Base-by-base conservation (phyloP, 2,797 vertebrate genomes). In the Nannoperca obscura region DNA sequence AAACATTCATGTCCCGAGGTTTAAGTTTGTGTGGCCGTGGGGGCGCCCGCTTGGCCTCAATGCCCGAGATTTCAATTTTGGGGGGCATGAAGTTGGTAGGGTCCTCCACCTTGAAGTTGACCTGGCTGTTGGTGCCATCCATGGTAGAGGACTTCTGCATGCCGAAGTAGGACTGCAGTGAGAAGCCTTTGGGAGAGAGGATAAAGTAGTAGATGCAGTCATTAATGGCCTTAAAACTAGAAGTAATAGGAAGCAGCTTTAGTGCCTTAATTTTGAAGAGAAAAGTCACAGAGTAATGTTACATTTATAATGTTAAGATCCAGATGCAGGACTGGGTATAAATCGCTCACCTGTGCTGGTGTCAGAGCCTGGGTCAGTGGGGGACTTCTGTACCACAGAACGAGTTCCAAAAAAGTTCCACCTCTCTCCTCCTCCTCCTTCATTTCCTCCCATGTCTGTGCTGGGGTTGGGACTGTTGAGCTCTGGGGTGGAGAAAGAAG, bases 1-100 rank as follows among this genome's bases (percentile, higher is more conserved):
- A 96, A 84, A 97, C 96, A 3, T 99, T 99, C 95, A 99, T 93
- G 91, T 99, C 98, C 67, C 97, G 95, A 65, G 97, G 97, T 92
- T 97, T 97, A 78, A 99, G 95, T 71, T 95, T 98, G 91, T 98
- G 97, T 42, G 95, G 95, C 68, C 95, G 92, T 4, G 93, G 81
- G n/a, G 92, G 81, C 11, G 76, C 89, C 62, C 91, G 96, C 86
- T 96, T 97, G 40, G 88, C 92, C 63, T 97, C 97, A 14, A 86
- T 62, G 76, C 83, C 86, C 1, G 95, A 90, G 87, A 96, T 89
- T 71, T 98, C 97, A 83, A 97, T 96, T 85, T 95, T 98, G 64
- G 97, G 96, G 15, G 96, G 95, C 73, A 95, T 95, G 78, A 97
- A 96, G 30, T 89, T 86, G 80, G 88, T 80, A 4, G 96, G 90